Conservation (phyloP, 2,888 invertebrate genomes). For the Caenorhabditis wallacei region DNA sequence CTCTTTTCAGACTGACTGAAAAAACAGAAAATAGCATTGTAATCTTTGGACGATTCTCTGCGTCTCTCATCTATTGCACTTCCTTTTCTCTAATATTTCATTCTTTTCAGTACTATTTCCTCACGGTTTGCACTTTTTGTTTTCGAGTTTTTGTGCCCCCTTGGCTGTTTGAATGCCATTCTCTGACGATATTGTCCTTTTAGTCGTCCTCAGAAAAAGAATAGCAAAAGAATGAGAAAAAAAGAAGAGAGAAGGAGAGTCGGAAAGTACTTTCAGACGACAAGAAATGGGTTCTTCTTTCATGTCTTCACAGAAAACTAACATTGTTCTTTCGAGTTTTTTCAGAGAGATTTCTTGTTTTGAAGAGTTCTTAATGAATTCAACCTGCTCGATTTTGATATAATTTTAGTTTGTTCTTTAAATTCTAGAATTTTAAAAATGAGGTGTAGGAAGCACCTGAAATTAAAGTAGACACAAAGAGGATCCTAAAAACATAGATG, state of each 20-base stretch:
- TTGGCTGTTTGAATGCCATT: slow-evolving; percentile 25
- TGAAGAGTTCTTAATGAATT: neutral
- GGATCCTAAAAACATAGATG: no score
- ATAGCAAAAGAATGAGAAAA: neutral
- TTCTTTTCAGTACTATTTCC: slow-evolving; percentile 10
- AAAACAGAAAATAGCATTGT: slow-evolving; percentile 18
- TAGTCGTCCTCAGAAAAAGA: slow-evolving; percentile 9
- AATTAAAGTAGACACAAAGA: no score
- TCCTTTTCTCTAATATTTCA: neutral
- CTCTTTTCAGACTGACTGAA: slow-evolving; percentile 35
- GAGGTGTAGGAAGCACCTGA: no score
- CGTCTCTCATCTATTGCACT: slow-evolving; percentile 22
- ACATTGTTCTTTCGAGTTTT: slow-evolving; percentile 1
- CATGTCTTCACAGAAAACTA: neutral
- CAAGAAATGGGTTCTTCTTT: neutral
- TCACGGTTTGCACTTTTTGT: slow-evolving; percentile 33
- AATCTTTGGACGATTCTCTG: slow-evolving; percentile 22
- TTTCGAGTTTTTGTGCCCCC: slow-evolving; percentile 29
- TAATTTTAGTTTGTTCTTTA: no score
- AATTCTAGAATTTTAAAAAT: no score
- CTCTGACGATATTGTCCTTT: slow-evolving; percentile 34
- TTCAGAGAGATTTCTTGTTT: neutral
- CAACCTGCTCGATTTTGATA: no score
- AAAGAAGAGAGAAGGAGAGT: neutral
- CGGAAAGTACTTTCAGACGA: slow-evolving; percentile 17